Conservation (phyloP, 2,113 vertebrate species). For the human (Homo sapiens) region DNA sequence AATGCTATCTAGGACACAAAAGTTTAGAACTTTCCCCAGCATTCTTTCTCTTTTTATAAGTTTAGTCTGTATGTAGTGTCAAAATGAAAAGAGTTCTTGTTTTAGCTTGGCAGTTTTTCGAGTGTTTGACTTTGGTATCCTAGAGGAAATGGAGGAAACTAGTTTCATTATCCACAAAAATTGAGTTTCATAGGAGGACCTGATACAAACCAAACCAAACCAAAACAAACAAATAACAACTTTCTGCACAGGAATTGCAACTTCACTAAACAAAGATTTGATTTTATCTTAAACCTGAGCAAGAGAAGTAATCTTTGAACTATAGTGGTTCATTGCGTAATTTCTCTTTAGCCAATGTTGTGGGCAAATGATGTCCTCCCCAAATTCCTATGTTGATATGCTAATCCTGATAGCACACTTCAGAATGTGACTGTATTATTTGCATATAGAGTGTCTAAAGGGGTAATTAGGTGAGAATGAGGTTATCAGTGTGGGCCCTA, state of each 20-base stretch:
- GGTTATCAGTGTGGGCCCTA: not conserved
- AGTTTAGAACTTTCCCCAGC: not conserved
- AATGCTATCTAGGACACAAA: not conserved
- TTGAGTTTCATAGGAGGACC: not conserved
- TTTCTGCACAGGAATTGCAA: not conserved
- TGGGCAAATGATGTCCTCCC: not conserved
- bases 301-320: not conserved
- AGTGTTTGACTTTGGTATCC: not conserved
- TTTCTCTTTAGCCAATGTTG: not conserved
- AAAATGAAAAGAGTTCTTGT: slow-evolving; percentile 16
- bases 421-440: not conserved
- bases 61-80: not conserved
- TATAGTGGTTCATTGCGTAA: not conserved
- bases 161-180: not conserved
- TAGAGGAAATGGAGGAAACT: not conserved
- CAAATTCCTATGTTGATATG: not conserved
- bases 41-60: not conserved
- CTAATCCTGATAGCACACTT: not conserved
- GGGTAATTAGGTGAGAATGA: not conserved
- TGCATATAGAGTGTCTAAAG: not conserved
- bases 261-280: not conserved
- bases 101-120: not conserved
- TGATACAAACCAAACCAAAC: not conserved
- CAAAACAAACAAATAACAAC: not conserved
- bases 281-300: slow-evolving; percentile 16